Evolutionary conservation across 2,113 vertebrate genomes (phyloP).

Genomic region (Lamprotornis superbus): DNA sequence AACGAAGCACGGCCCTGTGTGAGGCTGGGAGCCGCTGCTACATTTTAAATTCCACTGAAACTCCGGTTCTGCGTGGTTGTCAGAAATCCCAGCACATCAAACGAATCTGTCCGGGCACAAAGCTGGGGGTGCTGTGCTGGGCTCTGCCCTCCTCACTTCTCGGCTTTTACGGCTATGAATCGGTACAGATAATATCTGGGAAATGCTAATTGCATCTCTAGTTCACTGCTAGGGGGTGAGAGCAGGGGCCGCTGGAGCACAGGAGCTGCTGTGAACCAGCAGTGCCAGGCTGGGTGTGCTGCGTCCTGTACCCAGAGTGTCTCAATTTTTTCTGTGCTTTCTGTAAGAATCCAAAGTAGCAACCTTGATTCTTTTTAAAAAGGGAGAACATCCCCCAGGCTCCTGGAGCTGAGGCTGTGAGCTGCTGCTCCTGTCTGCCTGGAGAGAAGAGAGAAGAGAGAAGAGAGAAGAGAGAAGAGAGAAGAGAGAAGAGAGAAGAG

Average conservation of each 20-base stretch:
- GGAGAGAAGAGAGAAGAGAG: too few species aligned
- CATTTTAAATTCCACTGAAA: background rate
- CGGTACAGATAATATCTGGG: background rate
- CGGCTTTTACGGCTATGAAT: background rate
- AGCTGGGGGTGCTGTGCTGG: background rate
- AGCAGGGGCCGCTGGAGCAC: background rate
- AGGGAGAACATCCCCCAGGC: rapidly evolving
- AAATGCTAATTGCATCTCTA: background rate
- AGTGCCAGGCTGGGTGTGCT: background rate
- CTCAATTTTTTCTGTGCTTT: too few species aligned
- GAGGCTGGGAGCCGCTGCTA: background rate
- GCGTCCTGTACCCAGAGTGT: background rate
- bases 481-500: too few species aligned
- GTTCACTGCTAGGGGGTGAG: background rate
- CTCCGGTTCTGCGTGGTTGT: background rate
- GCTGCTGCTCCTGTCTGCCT: background rate
- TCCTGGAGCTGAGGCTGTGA: background rate
- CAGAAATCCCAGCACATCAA: background rate
- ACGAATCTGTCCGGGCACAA: background rate
- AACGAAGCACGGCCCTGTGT: rapidly evolving
- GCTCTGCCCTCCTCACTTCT: rapidly evolving
- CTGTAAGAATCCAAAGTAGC: background rate
- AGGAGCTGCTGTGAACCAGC: background rate
- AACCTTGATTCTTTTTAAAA: background rate
- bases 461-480: too few species aligned